A percentile compares a stretch with the other conserved stretches of the same genome.
phyloP scores from a whole-genome alignment of 2,113 vertebrate species.

The Synchiropus splendidus region DNA sequence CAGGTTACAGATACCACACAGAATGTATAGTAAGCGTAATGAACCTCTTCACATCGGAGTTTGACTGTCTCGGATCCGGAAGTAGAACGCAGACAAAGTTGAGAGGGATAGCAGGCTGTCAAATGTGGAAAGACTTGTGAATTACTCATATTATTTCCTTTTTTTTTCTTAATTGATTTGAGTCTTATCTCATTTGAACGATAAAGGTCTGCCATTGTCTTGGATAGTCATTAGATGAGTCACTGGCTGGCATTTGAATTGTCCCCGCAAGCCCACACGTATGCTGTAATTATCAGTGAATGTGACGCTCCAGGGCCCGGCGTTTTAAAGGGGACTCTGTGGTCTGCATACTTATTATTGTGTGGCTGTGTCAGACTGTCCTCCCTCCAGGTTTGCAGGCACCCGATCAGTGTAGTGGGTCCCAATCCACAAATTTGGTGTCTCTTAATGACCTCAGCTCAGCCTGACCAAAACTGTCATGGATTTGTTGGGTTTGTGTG shows the following conservation, averaged over 20 bases:
- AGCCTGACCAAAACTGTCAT: neutral
- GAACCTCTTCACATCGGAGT: slow-evolving; percentile 19
- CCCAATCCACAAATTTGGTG: slow-evolving; percentile 3
- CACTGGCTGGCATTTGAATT: slow-evolving; percentile 23
- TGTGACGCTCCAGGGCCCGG: slow-evolving; percentile 12
- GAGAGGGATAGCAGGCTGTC: no score
- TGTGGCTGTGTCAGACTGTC: slow-evolving; percentile 13
- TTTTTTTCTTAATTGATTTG: neutral
- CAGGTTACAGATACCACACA: slow-evolving; percentile 20
- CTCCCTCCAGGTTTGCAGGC: slow-evolving; percentile 32
- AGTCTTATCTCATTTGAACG: neutral
- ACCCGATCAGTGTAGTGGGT: slow-evolving; percentile 24
- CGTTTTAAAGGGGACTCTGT: slow-evolving; percentile 12
- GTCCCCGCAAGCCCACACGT: slow-evolving; percentile 18
- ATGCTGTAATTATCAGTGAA: slow-evolving; percentile 2
- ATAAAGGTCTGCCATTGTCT: slow-evolving; percentile 8
- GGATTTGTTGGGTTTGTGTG: neutral
- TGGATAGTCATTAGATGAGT: slow-evolving; percentile 22
- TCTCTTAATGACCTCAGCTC: slow-evolving; percentile 14
- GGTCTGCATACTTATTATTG: slow-evolving; percentile 26
- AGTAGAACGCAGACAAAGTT: no score
- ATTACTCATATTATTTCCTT: neutral
- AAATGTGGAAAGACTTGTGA: no score
- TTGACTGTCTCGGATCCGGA: neutral
- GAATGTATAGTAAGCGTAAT: slow-evolving; percentile 30